These are phyloP conservation scores for Phoenicopterus ruber DNA, from an alignment of 2,113 vertebrate genomes.

Conservation along the genomic window DNA sequence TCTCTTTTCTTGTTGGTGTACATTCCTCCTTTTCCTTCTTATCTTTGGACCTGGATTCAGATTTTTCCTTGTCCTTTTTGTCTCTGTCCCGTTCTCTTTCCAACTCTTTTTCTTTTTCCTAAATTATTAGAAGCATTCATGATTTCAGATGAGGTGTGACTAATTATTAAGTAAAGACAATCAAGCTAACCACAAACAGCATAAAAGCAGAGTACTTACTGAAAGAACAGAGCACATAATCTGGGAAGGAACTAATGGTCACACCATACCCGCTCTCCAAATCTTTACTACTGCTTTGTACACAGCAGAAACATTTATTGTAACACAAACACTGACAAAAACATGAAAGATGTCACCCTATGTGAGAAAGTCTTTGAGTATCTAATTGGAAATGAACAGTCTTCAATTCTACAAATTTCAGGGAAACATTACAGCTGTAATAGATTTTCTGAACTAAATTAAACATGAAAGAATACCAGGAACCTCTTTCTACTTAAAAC, in stretches of 20 bases:
- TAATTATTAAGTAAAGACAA: not conserved
- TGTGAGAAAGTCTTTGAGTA: not conserved
- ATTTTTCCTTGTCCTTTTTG: slow-evolving; percentile 91
- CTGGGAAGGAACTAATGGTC: not conserved
- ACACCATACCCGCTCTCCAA: not conserved
- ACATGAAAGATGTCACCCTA: not conserved
- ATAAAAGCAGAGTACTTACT: not conserved
- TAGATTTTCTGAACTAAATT: not conserved
- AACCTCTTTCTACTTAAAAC: not conserved
- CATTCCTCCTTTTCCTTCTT: slow-evolving; percentile 91
- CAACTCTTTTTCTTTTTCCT: slow-evolving; percentile 96
- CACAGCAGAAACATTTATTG: not conserved
- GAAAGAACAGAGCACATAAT: not conserved
- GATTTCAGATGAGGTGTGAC: not conserved
- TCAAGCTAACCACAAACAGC: not conserved
- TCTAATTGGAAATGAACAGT: not conserved
- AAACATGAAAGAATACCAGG: not conserved
- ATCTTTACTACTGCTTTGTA: not conserved
- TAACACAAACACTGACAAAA: not conserved
- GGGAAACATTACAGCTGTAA: not conserved
- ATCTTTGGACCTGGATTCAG: slow-evolving; percentile 87
- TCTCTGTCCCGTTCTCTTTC: slow-evolving; percentile 93
- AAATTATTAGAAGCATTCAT: slow-evolving; percentile 13
- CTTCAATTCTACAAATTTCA: not conserved
- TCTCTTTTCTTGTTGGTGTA: slow-evolving; percentile 93